A percentile compares a stretch with the other conserved stretches of the same genome.
Conservation (phyloP, 2,113 vertebrate genomes). For the Suncus etruscus region DNA sequence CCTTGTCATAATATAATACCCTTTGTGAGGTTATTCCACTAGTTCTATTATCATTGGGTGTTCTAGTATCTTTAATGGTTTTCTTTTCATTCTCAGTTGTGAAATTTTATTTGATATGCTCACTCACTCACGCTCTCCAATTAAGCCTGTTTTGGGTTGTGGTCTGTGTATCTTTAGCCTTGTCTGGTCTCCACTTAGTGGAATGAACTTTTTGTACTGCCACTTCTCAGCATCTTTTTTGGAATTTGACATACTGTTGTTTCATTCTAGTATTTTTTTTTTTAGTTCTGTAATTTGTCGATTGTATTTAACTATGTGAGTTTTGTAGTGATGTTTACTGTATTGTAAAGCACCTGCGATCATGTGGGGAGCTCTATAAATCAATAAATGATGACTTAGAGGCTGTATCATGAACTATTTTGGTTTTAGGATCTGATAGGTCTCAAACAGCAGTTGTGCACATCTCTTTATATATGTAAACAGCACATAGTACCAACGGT, state of each 20-base stretch:
- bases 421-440: slow-evolving; percentile 82
- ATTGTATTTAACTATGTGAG: slow-evolving; percentile 83
- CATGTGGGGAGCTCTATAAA: slow-evolving; percentile 82
- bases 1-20: slow-evolving; percentile 56
- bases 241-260: slow-evolving; percentile 77
- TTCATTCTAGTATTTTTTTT: slow-evolving; percentile 73
- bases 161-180: slow-evolving; percentile 71
- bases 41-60: slow-evolving; percentile 63
- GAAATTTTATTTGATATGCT: slow-evolving; percentile 66
- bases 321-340: slow-evolving; percentile 81
- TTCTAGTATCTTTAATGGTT: slow-evolving; percentile 52
- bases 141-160: slow-evolving; percentile 54
- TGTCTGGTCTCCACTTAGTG: slow-evolving; percentile 73
- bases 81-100: slow-evolving; percentile 64
- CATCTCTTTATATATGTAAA: slow-evolving; percentile 60
- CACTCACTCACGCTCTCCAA: slow-evolving; percentile 26
- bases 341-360: slow-evolving; percentile 81
- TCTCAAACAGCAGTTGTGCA: slow-evolving; percentile 67
- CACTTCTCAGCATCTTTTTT: slow-evolving; percentile 70
- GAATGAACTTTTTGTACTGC: slow-evolving; percentile 80
- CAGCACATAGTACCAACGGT: slow-evolving; percentile 50
- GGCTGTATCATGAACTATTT: slow-evolving; percentile 79
- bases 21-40: slow-evolving; percentile 59
- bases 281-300: slow-evolving; percentile 79
- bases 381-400: slow-evolving; percentile 85